Base-by-base conservation (phyloP, 2,797 vertebrate genomes). In the Sebastes iracundus region DNA sequence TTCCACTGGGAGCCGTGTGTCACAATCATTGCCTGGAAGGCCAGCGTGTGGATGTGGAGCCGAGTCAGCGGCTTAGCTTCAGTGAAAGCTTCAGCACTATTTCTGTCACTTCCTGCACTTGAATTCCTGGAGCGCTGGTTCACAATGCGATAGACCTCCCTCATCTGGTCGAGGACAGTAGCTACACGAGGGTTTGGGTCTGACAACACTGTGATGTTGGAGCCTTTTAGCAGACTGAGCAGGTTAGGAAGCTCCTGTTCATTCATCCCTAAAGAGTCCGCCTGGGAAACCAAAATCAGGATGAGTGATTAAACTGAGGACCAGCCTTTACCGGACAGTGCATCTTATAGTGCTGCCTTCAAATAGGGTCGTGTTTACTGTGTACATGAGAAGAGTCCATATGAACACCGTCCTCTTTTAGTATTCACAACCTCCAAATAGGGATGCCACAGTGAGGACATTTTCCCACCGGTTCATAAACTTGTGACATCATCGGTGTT, bases 201-300 rank as follows among this genome's bases (percentile, higher is more conserved):
- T 0, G 96, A 97, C 69, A 97, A 80, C 71, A 97, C 95, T 0
- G 96, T 97, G 82, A 97, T 92, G 81, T 94, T 96, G 76, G 95
- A 93, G 61, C 96, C 96, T 70, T 96, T 96, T 7, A 97, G 92
- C 2, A 96, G 91, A 84, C 96, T 96, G 28, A 97, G 94, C 55
- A 97, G 91, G 87, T 97, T 97, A 60, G 97, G 97, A 62, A 97
- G 95, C 86, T 97, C 97, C 91, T 97, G 97, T 82, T 97, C 96
- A 60, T 97, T 97, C 97, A 97, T 97, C 23, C 97, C 97, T 66
- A 97, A 88, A 30, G 97, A 97, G 90, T 97, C 96, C 2, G 95
- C 93, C 80, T 96, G 85, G 2, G 80, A 88, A 52, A 94, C 53
- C 42, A 87, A 66, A 82, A 65, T 8, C 27, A 72, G 27, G 27